Percentiles rank a stretch among this genome's conserved stretches.
Evolutionary conservation across 1,140 invertebrate species (phyloP).

Genomic region (Nylanderia fulva): DNA sequence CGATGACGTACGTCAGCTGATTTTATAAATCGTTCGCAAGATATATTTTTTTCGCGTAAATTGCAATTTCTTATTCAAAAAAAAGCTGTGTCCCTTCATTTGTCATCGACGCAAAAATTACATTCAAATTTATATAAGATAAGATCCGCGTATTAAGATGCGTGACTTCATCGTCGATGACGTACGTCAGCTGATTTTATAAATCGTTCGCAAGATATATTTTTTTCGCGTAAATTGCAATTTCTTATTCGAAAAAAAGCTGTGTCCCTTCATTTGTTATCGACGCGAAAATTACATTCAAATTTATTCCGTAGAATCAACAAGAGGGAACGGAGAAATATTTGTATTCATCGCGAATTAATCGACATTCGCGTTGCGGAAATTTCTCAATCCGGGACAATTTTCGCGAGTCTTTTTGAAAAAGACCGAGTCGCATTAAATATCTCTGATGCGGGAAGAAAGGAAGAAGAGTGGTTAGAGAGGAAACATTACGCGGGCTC

Average conservation of each 20-base stretch:
- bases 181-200: background rate
- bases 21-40: too few species aligned
- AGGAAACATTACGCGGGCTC: background rate
- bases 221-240: background rate
- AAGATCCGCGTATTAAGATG: conserved; percentile 7
- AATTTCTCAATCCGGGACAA: background rate
- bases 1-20: too few species aligned
- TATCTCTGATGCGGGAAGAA: background rate
- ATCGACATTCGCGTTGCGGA: background rate
- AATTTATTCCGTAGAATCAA: background rate
- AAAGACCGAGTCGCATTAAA: background rate
- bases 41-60: too few species aligned
- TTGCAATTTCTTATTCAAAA: too few species aligned
- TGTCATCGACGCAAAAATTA: too few species aligned
- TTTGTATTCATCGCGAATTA: background rate
- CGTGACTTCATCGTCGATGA: background rate
- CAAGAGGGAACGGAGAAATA: background rate
- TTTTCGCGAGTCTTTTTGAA: background rate
- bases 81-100: too few species aligned
- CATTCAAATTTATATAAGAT: too few species aligned
- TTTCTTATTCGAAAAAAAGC: too few species aligned
- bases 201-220: background rate
- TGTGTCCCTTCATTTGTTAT: too few species aligned
- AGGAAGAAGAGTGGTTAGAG: background rate
- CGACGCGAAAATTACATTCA: background rate